These are phyloP conservation scores for Melitaea cinxia DNA, from an alignment of 1,140 invertebrate species.

Conservation along the genomic window DNA sequence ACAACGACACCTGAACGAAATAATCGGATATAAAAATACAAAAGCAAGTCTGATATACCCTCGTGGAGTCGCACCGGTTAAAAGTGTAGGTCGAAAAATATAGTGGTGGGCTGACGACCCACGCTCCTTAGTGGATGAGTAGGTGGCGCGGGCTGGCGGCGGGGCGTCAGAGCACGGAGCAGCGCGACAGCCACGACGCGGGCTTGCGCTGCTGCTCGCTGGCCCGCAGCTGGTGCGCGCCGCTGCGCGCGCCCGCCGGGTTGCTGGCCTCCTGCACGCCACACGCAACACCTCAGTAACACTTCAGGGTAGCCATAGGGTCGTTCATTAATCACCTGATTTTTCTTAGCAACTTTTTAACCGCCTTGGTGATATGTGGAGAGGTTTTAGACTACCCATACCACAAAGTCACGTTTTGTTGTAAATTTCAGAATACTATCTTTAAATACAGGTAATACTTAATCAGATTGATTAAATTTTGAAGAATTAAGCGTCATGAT, in stretches of 20 bases:
- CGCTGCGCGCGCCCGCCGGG: constrained; percentile 85
- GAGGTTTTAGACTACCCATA: no score
- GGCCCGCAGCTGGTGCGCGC: constrained; percentile 87
- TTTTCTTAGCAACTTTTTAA: no score
- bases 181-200: constrained; percentile 87
- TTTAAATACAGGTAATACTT: no score
- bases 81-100: constrained; percentile 77
- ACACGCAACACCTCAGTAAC: not conserved
- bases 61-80: constrained; percentile 63
- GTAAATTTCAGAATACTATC: no score
- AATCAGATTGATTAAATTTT: no score
- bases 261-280: constrained; percentile 90
- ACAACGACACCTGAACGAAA: constrained; percentile 42
- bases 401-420: no score
- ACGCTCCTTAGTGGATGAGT: constrained; percentile 42
- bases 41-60: constrained; percentile 71
- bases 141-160: constrained; percentile 30
- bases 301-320: no score
- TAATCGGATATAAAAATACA: constrained; percentile 79
- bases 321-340: no score
- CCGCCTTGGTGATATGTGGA: no score
- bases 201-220: constrained; percentile 88
- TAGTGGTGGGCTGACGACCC: constrained; percentile 58
- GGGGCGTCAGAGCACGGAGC: constrained; percentile 87
- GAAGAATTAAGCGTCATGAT: no score